Conservation (phyloP, 2,888 invertebrate genomes). For the Meiosimyza decipiens region DNA sequence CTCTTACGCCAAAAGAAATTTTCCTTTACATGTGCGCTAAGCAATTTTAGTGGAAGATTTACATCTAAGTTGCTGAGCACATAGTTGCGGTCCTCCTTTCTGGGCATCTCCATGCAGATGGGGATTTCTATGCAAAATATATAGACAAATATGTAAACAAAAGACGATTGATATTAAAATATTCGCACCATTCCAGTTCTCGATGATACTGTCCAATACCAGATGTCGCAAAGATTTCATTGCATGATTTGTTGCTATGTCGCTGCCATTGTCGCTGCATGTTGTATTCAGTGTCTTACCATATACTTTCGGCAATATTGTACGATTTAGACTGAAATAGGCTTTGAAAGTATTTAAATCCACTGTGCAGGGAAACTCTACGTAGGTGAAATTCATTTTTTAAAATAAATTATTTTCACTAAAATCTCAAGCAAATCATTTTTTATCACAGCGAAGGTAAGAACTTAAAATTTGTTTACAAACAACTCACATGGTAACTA, state of each 20-base stretch:
- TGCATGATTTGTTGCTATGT: conserved; percentile 48
- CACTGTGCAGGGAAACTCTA: conserved; percentile 63
- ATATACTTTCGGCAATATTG: conserved; percentile 51
- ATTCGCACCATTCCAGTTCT: conserved; percentile 62
- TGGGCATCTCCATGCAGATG: conserved; percentile 55
- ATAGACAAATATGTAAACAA: background rate
- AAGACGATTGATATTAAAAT: conserved; percentile 2
- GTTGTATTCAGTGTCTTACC: conserved; percentile 47
- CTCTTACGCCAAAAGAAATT: conserved; percentile 65
- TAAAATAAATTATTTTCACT: background rate
- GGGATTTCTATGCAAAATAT: conserved; percentile 55
- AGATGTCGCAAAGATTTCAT: conserved; percentile 57
- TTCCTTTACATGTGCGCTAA: conserved; percentile 60
- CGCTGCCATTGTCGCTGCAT: conserved; percentile 9
- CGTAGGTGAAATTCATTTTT: conserved; percentile 58
- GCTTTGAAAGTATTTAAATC: conserved; percentile 63
- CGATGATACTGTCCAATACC: conserved; percentile 61
- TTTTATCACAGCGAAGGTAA: background rate
- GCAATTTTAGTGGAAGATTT: conserved; percentile 60
- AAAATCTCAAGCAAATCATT: background rate
- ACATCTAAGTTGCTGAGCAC: conserved; percentile 62
- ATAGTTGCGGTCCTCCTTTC: conserved; percentile 63
- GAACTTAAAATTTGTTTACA: background rate
- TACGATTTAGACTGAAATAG: conserved; percentile 55
- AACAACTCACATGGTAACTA: background rate